Evolutionary conservation across 2,797 vertebrate species (phyloP).

Genomic region (Pipistrellus pygmaeus): DNA sequence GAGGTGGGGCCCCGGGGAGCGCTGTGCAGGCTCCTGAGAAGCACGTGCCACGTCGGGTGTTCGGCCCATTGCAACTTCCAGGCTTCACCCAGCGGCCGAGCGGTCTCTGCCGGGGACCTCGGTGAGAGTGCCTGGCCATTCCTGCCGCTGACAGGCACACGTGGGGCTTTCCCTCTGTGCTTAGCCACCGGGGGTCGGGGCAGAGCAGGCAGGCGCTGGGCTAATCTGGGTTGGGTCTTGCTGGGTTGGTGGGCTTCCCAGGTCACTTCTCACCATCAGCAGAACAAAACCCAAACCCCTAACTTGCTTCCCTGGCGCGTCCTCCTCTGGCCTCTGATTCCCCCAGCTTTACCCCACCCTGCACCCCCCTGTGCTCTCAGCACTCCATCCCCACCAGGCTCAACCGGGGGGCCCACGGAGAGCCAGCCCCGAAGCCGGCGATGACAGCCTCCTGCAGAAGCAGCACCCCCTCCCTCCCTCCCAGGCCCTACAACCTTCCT

Average conservation of each 20-base stretch:
- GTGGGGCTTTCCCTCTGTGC: neutral
- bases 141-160: neutral
- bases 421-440: neutral
- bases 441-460: neutral
- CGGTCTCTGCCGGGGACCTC: neutral
- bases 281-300: neutral
- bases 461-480: neutral
- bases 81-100: rapidly evolving
- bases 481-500: no score
- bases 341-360: neutral
- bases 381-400: neutral
- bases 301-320: neutral
- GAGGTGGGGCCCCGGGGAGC: neutral
- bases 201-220: neutral
- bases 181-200: neutral
- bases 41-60: neutral
- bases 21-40: rapidly evolving
- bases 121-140: neutral
- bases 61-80: neutral
- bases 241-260: neutral
- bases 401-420: neutral
- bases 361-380: neutral
- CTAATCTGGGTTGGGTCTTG: neutral
- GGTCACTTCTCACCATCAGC: neutral
- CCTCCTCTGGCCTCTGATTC: neutral